phyloP scores from a whole-genome alignment of 1,140 invertebrate genomes.

The Microplitis mediator region DNA sequence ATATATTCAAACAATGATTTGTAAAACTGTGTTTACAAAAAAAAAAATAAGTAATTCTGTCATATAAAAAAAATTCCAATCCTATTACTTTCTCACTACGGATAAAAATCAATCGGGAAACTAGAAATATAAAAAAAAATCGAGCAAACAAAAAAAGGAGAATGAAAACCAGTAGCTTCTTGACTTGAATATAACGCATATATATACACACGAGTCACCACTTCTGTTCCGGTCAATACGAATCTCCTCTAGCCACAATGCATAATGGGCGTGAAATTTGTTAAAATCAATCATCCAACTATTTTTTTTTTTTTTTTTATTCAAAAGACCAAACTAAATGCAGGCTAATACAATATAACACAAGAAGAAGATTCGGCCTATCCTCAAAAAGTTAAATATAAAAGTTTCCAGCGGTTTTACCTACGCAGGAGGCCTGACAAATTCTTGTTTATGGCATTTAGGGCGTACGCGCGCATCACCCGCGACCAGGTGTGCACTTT shows the following conservation, averaged over 20 bases:
- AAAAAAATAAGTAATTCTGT: no score
- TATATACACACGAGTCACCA: slow-evolving; percentile 22
- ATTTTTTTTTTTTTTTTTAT: neutral
- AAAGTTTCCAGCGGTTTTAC: slow-evolving; percentile 16
- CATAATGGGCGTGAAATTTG: slow-evolving; percentile 62
- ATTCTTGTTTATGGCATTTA: slow-evolving; percentile 51
- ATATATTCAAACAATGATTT: no score
- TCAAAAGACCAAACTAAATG: neutral
- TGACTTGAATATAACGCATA: neutral
- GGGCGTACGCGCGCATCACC: neutral
- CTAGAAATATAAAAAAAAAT: slow-evolving; percentile 1
- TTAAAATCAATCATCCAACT: slow-evolving; percentile 44
- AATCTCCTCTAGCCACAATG: slow-evolving; percentile 41
- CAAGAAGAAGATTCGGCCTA: slow-evolving; percentile 27
- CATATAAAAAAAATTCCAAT: no score
- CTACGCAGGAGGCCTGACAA: slow-evolving; percentile 49
- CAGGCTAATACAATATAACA: neutral
- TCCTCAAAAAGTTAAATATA: slow-evolving; percentile 24
- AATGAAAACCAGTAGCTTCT: slow-evolving; percentile 5
- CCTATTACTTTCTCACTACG: no score
- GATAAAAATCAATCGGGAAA: neutral
- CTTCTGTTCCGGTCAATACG: slow-evolving; percentile 45
- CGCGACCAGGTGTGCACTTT: slow-evolving; percentile 39
- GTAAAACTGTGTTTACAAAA: no score
- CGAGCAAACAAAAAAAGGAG: neutral